Evolutionary conservation across 1,140 invertebrate species (phyloP), one percentile per base, ranked within the genome.

Genomic region (Eurosta solidaginis): DNA sequence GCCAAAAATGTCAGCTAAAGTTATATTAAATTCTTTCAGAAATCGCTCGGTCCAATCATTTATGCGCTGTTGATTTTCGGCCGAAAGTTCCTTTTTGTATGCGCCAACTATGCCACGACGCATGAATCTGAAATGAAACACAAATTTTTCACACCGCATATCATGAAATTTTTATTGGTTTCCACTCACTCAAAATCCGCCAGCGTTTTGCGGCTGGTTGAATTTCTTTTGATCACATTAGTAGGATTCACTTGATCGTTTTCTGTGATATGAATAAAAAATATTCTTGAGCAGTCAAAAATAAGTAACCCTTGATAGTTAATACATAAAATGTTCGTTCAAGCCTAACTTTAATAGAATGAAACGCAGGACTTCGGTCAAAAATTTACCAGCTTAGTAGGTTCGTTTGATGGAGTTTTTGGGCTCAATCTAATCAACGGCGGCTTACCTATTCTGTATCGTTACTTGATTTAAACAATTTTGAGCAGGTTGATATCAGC

Each of bases 71-170:
- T 91, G 89, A 54, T 93, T 82, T 80, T 93, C 91, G 0, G 91
- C 89, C 1, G 91, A 90, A 92, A 96, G 94, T 78, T 93, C 90
- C 83, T 94, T 94, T 82, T 91, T 92, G 92, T 93, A 95, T 82
- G 94, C 94, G 0, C 95, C 95, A 33, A 95, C 91, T 85, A 92
- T 90, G 0, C 94, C 94, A 83, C 93, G 93, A 20, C 94, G 89
- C 74, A 94, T 94, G 82, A 95, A 94, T 81, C 89, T 91, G 0
- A 89, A 84, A 74, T 50, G 20, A 45, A 68, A 77, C 45, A 29
- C 1, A 49, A 17, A n/a, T 52, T 52, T 7, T 9, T 52, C 2
- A 4, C 5, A 25, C 20, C 12, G 9, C 25, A 42, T 17, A 3
- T 59, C 36, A 3, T 20, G n/a, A n/a, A 17, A 47, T 9, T 29